Percentiles rank a stretch among this genome's conserved stretches.
phyloP scores from a whole-genome alignment of 2,113 vertebrate genomes.

The Stegastes partitus region DNA sequence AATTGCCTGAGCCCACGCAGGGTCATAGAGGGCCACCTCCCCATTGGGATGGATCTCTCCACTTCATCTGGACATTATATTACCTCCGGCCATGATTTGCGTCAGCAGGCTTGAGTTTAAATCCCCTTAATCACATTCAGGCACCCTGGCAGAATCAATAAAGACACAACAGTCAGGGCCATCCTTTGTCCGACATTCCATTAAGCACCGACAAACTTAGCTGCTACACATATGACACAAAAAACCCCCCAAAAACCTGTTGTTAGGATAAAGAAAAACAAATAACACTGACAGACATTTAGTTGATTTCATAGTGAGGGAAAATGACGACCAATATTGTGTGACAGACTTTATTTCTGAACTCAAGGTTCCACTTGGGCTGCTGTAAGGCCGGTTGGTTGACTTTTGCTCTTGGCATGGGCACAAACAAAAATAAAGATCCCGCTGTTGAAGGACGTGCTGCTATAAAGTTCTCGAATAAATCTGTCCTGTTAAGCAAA shows the following conservation, averaged over 20 bases:
- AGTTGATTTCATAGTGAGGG: background rate
- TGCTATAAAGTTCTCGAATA: too few species aligned
- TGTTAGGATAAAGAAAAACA: too few species aligned
- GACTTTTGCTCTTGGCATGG: too few species aligned
- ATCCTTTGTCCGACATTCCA: slow-evolving; percentile 56
- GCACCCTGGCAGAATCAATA: slow-evolving; percentile 73
- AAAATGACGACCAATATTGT: background rate
- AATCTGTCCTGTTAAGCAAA: too few species aligned
- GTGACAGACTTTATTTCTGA: too few species aligned
- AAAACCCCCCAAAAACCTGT: too few species aligned
- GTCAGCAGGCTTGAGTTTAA: slow-evolving; percentile 74
- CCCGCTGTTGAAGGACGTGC: too few species aligned
- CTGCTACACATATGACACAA: background rate
- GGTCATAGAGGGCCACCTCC: slow-evolving; percentile 68
- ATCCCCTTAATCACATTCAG: slow-evolving; percentile 76
- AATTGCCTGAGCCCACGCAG: slow-evolving; percentile 72
- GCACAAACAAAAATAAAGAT: too few species aligned
- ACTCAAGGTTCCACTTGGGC: too few species aligned
- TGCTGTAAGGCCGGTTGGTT: too few species aligned
- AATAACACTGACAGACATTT: background rate
- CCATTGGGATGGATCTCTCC: slow-evolving; percentile 64
- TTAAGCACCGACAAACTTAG: slow-evolving; percentile 28
- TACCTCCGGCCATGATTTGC: slow-evolving; percentile 75
- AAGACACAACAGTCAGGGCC: slow-evolving; percentile 59
- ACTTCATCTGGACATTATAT: slow-evolving; percentile 78